These are phyloP conservation scores for Panulirus ornatus DNA, from an alignment of 1,140 invertebrate species.

Conservation along the genomic window DNA sequence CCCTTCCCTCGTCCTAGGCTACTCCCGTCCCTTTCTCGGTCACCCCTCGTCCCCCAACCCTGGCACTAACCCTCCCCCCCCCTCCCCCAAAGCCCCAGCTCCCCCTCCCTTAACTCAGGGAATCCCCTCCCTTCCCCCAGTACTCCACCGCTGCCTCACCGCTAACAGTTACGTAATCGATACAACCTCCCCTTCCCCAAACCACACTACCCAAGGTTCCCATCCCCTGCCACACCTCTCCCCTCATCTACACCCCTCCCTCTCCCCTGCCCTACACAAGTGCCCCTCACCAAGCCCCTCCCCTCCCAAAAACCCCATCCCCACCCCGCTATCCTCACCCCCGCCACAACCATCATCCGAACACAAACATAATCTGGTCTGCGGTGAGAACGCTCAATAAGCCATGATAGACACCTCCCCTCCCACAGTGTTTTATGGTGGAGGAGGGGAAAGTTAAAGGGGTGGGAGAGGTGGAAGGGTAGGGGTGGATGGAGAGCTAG, in stretches of 20 bases:
- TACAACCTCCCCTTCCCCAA: not conserved
- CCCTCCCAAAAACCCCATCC: conserved; percentile 1
- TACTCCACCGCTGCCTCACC: not conserved
- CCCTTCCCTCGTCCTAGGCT: not conserved
- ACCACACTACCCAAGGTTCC: not conserved
- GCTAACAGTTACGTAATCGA: not conserved
- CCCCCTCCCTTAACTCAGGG: not conserved
- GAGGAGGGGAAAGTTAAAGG: not conserved
- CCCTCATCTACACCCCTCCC: not conserved
- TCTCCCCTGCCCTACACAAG: not conserved
- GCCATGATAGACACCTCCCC: not conserved
- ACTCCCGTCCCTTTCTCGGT: not conserved
- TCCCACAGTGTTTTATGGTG: not conserved
- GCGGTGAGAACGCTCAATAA: conserved; percentile 16
- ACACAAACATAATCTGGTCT: conserved; percentile 19
- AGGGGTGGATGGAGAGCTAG: not conserved
- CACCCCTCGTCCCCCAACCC: not conserved
- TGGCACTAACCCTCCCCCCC: not conserved
- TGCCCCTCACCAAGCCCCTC: not conserved
- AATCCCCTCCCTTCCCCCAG: not conserved
- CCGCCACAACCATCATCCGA: not conserved
- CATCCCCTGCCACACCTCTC: not conserved
- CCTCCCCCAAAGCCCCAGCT: not conserved
- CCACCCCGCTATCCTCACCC: not conserved
- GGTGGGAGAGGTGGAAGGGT: not conserved